These are phyloP conservation scores for Amphimedon queenslandica DNA, from an alignment of 37 sponge, comb jelly and placozoan species.

Conservation along the genomic window DNA sequence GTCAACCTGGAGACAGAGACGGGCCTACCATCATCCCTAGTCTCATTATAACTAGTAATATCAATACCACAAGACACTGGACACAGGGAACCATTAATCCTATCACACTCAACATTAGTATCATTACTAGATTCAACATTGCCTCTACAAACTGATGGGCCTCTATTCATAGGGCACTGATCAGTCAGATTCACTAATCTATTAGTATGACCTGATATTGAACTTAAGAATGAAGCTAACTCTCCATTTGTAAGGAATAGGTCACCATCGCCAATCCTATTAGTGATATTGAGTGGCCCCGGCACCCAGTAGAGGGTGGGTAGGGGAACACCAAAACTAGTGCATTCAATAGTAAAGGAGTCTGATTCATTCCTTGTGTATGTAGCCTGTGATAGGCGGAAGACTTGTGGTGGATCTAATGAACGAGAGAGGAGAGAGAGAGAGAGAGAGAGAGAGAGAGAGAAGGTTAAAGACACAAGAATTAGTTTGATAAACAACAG, in stretches of 20 bases:
- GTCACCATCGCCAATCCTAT: background rate
- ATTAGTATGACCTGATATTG: background rate
- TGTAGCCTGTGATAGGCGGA: background rate
- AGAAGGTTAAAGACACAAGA: too few relatives aligned
- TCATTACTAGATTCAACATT: background rate
- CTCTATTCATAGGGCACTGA: background rate
- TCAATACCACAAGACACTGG: conserved; percentile 4
- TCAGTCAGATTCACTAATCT: background rate
- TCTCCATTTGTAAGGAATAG: background rate
- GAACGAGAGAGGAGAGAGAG: background rate
- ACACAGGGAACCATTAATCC: background rate
- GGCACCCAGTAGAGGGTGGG: conserved; percentile 4
- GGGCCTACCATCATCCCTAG: background rate
- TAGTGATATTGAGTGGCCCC: background rate
- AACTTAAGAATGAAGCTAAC: background rate
- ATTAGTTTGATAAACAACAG: too few relatives aligned
- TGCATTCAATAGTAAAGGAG: background rate
- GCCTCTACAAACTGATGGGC: background rate
- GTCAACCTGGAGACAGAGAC: background rate
- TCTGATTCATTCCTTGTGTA: conserved; percentile 7
- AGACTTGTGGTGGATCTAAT: conserved; percentile 6
- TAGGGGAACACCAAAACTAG: background rate
- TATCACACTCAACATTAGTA: background rate
- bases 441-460: too few relatives aligned
- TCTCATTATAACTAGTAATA: background rate